phyloP scores from a whole-genome alignment of 2,797 vertebrate genomes.

The Chiloscyllium punctatum region DNA sequence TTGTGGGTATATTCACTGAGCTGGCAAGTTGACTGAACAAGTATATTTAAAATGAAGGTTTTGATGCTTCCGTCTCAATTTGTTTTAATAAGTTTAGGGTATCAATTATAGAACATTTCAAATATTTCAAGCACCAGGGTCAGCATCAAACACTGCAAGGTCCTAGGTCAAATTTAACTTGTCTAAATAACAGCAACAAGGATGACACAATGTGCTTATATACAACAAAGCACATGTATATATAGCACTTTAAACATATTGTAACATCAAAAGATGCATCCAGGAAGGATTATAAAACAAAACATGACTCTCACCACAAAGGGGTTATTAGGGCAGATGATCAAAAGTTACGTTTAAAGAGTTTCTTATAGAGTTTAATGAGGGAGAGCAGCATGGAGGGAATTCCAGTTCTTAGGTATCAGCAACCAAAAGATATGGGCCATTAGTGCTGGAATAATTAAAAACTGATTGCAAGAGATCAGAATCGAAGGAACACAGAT shows the following conservation, averaged over 20 bases:
- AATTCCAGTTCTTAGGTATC: not conserved
- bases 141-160: not conserved
- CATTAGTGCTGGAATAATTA: not conserved
- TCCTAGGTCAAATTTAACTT: not conserved
- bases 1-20: too few species aligned
- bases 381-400: not conserved
- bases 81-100: not conserved
- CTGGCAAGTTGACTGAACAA: too few species aligned
- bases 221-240: not conserved
- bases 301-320: not conserved
- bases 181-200: not conserved
- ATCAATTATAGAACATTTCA: not conserved
- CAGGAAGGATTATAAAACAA: not conserved
- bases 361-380: not conserved
- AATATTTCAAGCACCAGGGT: not conserved
- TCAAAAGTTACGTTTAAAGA: not conserved
- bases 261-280: not conserved
- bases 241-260: not conserved
- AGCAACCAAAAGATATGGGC: not conserved
- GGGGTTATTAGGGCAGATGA: not conserved
- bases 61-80: not conserved
- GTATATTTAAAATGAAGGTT: not conserved
- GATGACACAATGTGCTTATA: not conserved
- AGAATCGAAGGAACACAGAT: not conserved
- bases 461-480: not conserved